These are phyloP conservation scores for Notothenia coriiceps DNA, from an alignment of 2,113 vertebrate genomes.

Conservation along the genomic window DNA sequence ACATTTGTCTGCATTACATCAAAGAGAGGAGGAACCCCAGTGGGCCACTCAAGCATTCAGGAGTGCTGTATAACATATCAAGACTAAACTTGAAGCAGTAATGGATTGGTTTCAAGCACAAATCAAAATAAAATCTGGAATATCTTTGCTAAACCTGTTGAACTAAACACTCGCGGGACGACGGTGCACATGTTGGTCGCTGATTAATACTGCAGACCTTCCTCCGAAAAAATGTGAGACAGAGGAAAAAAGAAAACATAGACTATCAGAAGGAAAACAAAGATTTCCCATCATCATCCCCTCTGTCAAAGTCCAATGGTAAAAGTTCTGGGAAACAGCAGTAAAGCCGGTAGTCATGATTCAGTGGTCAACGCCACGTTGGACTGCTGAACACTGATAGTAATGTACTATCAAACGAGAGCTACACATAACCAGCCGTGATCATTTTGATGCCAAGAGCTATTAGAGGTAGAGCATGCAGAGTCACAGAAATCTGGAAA, in stretches of 20 bases:
- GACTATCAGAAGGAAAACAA: constrained; percentile 78
- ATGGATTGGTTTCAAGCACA: constrained; percentile 53
- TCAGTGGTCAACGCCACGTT: constrained; percentile 26
- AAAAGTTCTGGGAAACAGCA: constrained; percentile 68
- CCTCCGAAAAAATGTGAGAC: constrained; percentile 69
- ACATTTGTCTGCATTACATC: constrained; percentile 31
- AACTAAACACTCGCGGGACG: constrained; percentile 66
- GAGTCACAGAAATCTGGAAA: constrained; percentile 43
- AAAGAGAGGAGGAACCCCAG: constrained; percentile 30
- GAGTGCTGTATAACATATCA: constrained; percentile 19
- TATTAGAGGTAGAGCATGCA: neutral
- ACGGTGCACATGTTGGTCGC: constrained; percentile 65
- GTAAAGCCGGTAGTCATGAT: constrained; percentile 41
- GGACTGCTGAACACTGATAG: constrained; percentile 16
- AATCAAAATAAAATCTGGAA: constrained; percentile 71
- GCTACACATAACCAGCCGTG: neutral
- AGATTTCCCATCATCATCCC: constrained; percentile 69
- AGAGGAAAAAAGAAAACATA: constrained; percentile 71
- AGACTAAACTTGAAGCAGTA: constrained; percentile 33
- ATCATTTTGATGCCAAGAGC: constrained; percentile 29
- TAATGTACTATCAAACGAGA: constrained; percentile 2
- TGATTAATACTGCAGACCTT: constrained; percentile 77
- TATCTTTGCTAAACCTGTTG: constrained; percentile 65
- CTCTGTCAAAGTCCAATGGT: constrained; percentile 40
- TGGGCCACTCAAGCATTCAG: constrained; percentile 25